phyloP scores from a whole-genome alignment of 2,888 invertebrate genomes.

The Polydrusus tereticollis region DNA sequence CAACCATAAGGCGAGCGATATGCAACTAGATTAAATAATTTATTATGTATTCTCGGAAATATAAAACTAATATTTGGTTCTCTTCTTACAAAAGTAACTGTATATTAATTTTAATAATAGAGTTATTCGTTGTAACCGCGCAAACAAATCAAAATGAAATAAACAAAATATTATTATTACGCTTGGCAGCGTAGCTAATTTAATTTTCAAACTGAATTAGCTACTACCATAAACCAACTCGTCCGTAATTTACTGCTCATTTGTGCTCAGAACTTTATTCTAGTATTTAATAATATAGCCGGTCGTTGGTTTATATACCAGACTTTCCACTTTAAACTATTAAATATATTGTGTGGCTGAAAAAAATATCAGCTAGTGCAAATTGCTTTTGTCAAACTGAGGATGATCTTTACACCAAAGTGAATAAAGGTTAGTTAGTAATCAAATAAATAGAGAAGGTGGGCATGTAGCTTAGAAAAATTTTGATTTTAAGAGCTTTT shows the following conservation, averaged over 20 bases:
- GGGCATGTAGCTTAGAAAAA: no score
- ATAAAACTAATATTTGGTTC: no score
- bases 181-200: conserved; percentile 28
- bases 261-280: conserved; percentile 39
- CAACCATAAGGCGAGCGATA: no score
- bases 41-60: no score
- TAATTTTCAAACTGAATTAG: conserved; percentile 35
- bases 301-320: neutral
- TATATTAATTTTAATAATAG: conserved; percentile 13
- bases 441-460: no score
- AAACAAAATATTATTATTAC: conserved; percentile 25
- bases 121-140: neutral
- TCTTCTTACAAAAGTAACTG: no score
- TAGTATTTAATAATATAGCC: conserved; percentile 28
- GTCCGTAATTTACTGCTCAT: conserved; percentile 41
- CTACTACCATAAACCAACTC: conserved; percentile 33
- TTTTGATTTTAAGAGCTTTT: no score
- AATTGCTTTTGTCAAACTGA: no score
- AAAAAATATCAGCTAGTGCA: no score
- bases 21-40: no score
- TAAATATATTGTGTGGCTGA: neutral
- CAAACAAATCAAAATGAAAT: conserved; percentile 29
- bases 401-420: no score
- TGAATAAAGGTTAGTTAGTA: no score
- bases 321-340: neutral